Percentiles rank a stretch among this genome's conserved stretches.
These are phyloP conservation scores for Typhlichthys subterraneus DNA, from an alignment of 2,797 vertebrate species.

Conservation along the genomic window DNA sequence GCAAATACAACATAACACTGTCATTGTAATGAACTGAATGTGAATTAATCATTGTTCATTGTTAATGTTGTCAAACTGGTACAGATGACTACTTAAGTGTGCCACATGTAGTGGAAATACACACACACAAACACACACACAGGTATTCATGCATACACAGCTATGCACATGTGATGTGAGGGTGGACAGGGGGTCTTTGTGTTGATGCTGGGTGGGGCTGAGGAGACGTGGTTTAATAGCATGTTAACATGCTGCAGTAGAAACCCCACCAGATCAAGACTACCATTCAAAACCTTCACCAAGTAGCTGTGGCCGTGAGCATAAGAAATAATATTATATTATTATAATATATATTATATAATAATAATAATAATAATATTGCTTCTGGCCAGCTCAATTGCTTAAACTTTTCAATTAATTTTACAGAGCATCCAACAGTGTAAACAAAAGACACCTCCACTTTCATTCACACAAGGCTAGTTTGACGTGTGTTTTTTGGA, in stretches of 20 bases:
- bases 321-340: background rate
- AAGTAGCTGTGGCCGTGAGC: background rate
- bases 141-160: background rate
- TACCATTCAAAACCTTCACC: background rate
- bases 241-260: constrained; percentile 29
- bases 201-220: constrained; percentile 41
- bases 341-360: no score
- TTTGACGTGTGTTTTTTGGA: constrained; percentile 1
- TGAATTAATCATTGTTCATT: no score
- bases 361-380: background rate
- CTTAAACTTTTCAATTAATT: background rate
- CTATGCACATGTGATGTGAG: background rate
- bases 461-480: background rate
- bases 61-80: no score
- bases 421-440: no score
- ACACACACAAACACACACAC: background rate
- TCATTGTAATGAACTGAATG: background rate
- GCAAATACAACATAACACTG: background rate
- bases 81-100: no score
- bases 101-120: background rate
- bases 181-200: constrained; percentile 63
- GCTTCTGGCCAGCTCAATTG: background rate
- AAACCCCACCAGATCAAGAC: constrained; percentile 25
- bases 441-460: background rate
- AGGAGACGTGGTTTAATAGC: constrained; percentile 40